Evolutionary conservation across 2,113 vertebrate genomes (phyloP).

Genomic region (Mugil cephalus): DNA sequence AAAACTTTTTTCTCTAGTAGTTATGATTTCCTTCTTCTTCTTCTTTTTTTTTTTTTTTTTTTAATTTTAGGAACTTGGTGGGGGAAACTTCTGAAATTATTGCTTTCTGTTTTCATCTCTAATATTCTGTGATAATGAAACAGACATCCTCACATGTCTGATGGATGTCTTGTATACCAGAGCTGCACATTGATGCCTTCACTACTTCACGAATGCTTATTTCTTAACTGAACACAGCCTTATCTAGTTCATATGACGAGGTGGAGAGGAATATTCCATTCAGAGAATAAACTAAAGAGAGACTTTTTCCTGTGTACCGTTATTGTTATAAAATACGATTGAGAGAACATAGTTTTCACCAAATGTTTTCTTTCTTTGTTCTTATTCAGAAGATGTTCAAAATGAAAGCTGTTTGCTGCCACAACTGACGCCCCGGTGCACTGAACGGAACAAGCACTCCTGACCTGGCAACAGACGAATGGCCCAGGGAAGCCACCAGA

Average conservation of each 20-base stretch:
- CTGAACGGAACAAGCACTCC: constrained; percentile 86
- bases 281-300: too few relatives aligned
- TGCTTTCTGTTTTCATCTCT: too few relatives aligned
- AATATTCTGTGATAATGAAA: constrained; percentile 31
- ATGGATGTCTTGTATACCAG: constrained; percentile 21
- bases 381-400: constrained; percentile 90
- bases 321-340: too few relatives aligned
- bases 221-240: constrained; percentile 17
- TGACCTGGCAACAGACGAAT: constrained; percentile 97
- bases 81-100: constrained; percentile 31
- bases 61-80: constrained; percentile 48
- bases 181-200: constrained; percentile 15
- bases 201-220: constrained; percentile 6
- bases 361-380: neutral
- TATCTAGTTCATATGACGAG: neutral
- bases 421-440: constrained; percentile 87
- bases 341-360: too few relatives aligned
- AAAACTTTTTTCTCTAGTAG: constrained; percentile 44
- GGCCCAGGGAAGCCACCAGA: constrained; percentile 99
- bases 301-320: too few relatives aligned
- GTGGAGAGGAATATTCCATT: neutral
- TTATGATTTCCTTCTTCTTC: constrained; percentile 42
- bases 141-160: constrained; percentile 19
- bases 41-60: constrained; percentile 54
- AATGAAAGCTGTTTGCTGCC: constrained; percentile 88